These are phyloP conservation scores for Lordiphosa andalusiaca DNA, from an alignment of 2,888 invertebrate genomes.

Conservation along the genomic window DNA sequence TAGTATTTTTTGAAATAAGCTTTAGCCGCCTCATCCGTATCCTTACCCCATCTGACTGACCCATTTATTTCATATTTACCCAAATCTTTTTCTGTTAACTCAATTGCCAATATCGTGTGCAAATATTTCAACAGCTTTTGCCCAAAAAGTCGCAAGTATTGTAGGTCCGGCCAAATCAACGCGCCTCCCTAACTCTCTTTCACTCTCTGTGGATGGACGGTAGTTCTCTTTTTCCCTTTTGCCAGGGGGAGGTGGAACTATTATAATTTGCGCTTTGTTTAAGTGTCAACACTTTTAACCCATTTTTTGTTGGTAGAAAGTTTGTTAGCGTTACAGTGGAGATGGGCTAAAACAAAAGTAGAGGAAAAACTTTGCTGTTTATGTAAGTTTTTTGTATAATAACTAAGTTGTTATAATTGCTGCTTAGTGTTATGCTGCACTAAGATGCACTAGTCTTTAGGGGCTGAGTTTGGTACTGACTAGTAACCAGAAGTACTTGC, in stretches of 20 bases:
- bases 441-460: no score
- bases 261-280: conserved; percentile 68
- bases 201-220: background rate
- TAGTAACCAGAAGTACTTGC: no score
- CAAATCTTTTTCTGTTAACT: conserved; percentile 48
- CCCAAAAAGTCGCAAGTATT: conserved; percentile 50
- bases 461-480: no score
- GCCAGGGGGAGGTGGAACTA: conserved; percentile 32
- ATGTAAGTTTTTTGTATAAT: no score
- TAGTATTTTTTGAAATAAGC: conserved; percentile 22
- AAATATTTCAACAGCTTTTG: conserved; percentile 63
- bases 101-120: conserved; percentile 68
- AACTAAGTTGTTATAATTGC: no score
- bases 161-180: conserved; percentile 49
- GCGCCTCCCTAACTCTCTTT: conserved; percentile 26
- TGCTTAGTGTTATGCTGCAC: no score
- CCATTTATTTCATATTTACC: conserved; percentile 56
- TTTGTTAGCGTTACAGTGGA: conserved; percentile 39
- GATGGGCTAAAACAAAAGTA: background rate
- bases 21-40: conserved; percentile 1
- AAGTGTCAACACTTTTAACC: conserved; percentile 72
- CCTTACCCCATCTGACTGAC: conserved; percentile 17
- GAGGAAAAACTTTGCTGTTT: no score
- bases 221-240: background rate
- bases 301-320: conserved; percentile 46